Percentiles rank a stretch among this genome's conserved stretches.
Evolutionary conservation across 1,140 invertebrate genomes (phyloP).

Genomic region (Acarapis woodi): DNA sequence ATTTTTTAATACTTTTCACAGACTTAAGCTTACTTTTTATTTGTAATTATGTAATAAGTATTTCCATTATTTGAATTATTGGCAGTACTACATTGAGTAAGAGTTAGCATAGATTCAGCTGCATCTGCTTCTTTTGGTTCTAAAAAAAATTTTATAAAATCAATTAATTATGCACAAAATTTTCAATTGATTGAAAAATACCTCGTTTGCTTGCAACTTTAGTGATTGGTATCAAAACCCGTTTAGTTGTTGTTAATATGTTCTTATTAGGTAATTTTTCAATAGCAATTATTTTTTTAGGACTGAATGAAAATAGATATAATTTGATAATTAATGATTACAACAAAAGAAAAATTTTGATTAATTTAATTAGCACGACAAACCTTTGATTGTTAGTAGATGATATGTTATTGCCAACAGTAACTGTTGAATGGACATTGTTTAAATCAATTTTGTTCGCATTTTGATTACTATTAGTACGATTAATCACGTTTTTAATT

Average conservation of each 20-base stretch:
- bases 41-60: background rate
- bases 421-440: too few species aligned
- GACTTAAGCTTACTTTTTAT: background rate
- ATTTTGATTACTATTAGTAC: background rate
- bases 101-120: slow-evolving; percentile 5
- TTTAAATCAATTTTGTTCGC: background rate
- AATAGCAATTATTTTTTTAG: background rate
- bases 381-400: background rate
- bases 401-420: background rate
- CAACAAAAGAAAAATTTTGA: background rate
- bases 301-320: too few species aligned
- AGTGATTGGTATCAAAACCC: slow-evolving; percentile 1
- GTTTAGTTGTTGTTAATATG: background rate
- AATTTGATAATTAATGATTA: too few species aligned
- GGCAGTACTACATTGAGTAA: slow-evolving; percentile 4
- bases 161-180: background rate
- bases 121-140: slow-evolving; percentile 6
- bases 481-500: too few species aligned
- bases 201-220: background rate
- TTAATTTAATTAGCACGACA: background rate
- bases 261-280: background rate
- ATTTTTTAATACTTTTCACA: too few species aligned
- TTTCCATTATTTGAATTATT: background rate
- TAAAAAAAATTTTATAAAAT: background rate
- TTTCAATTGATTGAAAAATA: background rate